A percentile compares a stretch with the other conserved stretches of the same genome.
Conservation (phyloP, 2,888 invertebrate genomes). For the Micoletzkya japonica region DNA sequence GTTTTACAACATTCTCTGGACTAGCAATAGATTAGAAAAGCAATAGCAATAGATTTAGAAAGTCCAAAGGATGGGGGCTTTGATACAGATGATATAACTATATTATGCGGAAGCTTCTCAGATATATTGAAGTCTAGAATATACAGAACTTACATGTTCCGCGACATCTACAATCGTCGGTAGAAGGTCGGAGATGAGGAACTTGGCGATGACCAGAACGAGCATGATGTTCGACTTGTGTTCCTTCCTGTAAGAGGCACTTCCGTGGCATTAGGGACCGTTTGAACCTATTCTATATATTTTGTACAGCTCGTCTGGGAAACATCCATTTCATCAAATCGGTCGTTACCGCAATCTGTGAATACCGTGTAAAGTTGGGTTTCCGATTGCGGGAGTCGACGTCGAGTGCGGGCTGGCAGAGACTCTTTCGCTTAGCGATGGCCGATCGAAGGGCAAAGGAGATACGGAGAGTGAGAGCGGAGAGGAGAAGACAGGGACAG, state of each 20-base stretch:
- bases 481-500: slow-evolving; percentile 56
- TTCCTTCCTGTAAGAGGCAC: slow-evolving; percentile 51
- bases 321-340: neutral
- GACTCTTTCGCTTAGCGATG: slow-evolving; percentile 44
- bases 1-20: too few species aligned
- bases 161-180: slow-evolving; percentile 62
- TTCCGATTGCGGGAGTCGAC: slow-evolving; percentile 39
- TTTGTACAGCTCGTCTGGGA: neutral
- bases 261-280: neutral
- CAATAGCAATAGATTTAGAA: too few species aligned
- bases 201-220: slow-evolving; percentile 60
- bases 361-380: slow-evolving; percentile 16
- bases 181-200: slow-evolving; percentile 58
- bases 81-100: too few species aligned
- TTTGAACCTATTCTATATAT: neutral
- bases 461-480: slow-evolving; percentile 49
- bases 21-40: too few species aligned
- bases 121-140: too few species aligned
- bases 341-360: neutral
- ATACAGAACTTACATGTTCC: slow-evolving; percentile 48
- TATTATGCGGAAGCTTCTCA: neutral
- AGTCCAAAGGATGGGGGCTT: too few species aligned
- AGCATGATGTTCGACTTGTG: slow-evolving; percentile 61
- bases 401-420: slow-evolving; percentile 48
- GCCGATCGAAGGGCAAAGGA: slow-evolving; percentile 36